Conservation (phyloP, 2,113 vertebrate species). For the Nothocercus nigrocapillus region DNA sequence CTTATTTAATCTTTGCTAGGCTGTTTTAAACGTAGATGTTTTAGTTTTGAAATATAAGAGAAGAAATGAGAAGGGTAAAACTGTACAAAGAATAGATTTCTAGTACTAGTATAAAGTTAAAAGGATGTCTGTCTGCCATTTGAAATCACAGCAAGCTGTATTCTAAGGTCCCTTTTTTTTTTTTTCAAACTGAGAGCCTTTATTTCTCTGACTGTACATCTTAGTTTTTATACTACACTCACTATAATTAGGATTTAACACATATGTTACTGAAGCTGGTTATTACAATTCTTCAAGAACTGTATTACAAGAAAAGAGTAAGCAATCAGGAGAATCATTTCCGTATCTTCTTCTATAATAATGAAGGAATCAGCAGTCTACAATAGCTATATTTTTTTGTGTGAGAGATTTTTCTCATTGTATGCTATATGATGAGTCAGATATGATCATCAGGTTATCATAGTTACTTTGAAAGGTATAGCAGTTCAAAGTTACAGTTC, state of each 20-base stretch:
- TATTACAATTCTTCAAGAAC: neutral
- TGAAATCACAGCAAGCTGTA: neutral
- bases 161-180: neutral
- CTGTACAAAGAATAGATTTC: neutral
- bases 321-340: neutral
- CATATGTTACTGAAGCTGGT: neutral
- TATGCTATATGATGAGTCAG: neutral
- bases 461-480: neutral
- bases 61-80: neutral
- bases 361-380: neutral
- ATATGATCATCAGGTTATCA: neutral
- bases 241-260: neutral
- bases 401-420: neutral
- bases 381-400: neutral
- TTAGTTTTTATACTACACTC: neutral
- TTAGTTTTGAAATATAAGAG: neutral
- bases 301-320: neutral
- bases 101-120: neutral
- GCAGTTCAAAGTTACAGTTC: neutral
- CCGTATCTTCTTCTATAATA: neutral
- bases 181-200: neutral
- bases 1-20: conserved; percentile 17
- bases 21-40: neutral
- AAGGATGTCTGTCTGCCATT: neutral
- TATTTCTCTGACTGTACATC: neutral